Evolutionary conservation across 1,140 invertebrate genomes (phyloP).

Genomic region (Arion vulgaris): DNA sequence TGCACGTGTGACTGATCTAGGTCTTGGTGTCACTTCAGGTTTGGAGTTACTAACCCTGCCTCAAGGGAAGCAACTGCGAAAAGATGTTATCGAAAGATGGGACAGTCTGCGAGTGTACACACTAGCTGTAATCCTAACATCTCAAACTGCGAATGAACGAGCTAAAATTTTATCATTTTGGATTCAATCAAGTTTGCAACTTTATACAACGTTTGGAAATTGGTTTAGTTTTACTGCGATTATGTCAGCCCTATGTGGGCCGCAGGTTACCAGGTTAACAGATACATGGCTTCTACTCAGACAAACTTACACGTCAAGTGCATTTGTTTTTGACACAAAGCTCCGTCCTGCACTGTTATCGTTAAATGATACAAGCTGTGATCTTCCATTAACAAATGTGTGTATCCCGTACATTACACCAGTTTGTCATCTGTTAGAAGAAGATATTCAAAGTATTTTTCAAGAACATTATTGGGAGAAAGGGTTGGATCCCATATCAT

Average conservation of each 20-base stretch:
- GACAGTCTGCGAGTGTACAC: slow-evolving; percentile 90
- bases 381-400: slow-evolving; percentile 84
- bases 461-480: slow-evolving; percentile 76
- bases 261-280: slow-evolving; percentile 79
- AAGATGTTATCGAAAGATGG: slow-evolving; percentile 89
- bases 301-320: slow-evolving; percentile 88
- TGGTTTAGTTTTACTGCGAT: slow-evolving; percentile 91
- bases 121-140: slow-evolving; percentile 88
- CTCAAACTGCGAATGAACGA: slow-evolving; percentile 81
- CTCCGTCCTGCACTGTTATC: slow-evolving; percentile 85
- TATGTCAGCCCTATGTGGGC: slow-evolving; percentile 89
- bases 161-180: slow-evolving; percentile 90
- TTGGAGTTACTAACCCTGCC: slow-evolving; percentile 87
- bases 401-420: slow-evolving; percentile 75
- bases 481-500: slow-evolving; percentile 76
- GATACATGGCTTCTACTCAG: slow-evolving; percentile 87
- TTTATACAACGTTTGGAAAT: slow-evolving; percentile 91
- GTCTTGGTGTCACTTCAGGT: slow-evolving; percentile 78
- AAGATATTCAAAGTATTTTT: slow-evolving; percentile 41
- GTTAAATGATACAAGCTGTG: slow-evolving; percentile 90
- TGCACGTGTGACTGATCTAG: slow-evolving; percentile 71
- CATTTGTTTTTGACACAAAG: slow-evolving; percentile 93
- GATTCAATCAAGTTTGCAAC: slow-evolving; percentile 92
- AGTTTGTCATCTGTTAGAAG: slow-evolving; percentile 72
- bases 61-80: slow-evolving; percentile 84